phyloP scores from a whole-genome alignment of 2,113 vertebrate genomes.

The Heterotis niloticus region DNA sequence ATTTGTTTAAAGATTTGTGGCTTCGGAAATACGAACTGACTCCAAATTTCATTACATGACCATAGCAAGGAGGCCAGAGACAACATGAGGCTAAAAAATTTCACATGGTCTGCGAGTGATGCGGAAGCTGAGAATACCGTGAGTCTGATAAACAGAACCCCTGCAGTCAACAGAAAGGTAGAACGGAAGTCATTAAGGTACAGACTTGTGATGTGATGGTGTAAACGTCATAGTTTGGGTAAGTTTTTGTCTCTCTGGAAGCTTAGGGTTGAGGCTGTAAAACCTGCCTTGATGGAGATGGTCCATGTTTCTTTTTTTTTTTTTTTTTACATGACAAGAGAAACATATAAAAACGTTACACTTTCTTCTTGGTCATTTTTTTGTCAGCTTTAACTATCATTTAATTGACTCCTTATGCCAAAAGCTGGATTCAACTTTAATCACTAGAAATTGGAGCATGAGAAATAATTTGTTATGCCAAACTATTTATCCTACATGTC shows the following conservation, averaged over 20 bases:
- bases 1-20: constrained; percentile 66
- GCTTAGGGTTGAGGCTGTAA: constrained; percentile 47
- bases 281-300: constrained; percentile 59
- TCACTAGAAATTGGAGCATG: constrained; percentile 65
- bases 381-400: constrained; percentile 73
- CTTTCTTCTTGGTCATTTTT: constrained; percentile 73
- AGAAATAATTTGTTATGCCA: constrained; percentile 70
- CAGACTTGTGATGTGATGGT: not conserved
- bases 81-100: constrained; percentile 47
- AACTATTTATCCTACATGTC: constrained; percentile 65
- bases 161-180: not conserved
- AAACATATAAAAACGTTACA: constrained; percentile 55
- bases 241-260: constrained; percentile 39
- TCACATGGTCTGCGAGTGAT: constrained; percentile 53
- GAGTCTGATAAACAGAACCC: constrained; percentile 26
- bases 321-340: constrained; percentile 66
- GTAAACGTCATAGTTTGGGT: not conserved
- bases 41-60: constrained; percentile 53
- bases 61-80: constrained; percentile 50
- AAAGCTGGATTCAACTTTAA: constrained; percentile 69
- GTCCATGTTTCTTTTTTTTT: constrained; percentile 46
- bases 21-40: constrained; percentile 56
- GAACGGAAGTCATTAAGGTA: not conserved
- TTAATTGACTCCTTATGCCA: constrained; percentile 79
- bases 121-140: constrained; percentile 29